Conservation (phyloP, 2,113 vertebrate species). For the Mixornis gularis region DNA sequence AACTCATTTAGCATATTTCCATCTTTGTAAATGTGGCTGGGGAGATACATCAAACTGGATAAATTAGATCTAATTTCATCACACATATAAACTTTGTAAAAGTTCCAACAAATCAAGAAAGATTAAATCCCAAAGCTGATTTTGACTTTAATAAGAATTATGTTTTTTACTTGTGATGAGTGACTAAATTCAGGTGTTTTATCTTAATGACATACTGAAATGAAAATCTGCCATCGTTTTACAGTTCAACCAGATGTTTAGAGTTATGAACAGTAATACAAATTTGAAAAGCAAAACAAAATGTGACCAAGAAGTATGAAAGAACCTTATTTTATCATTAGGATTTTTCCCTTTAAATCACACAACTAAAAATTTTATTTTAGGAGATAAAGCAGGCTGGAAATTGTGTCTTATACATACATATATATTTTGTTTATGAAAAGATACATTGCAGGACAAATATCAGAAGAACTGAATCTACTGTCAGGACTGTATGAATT, state of each 20-base stretch:
- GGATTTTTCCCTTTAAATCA: not conserved
- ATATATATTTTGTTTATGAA: not conserved
- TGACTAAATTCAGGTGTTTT: not conserved
- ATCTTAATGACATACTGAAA: not conserved
- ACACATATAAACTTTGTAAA: not conserved
- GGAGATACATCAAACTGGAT: slow-evolving; percentile 31
- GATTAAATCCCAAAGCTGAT: not conserved
- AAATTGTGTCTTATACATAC: not conserved
- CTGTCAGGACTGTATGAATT: not conserved
- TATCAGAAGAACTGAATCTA: not conserved
- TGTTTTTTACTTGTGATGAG: not conserved
- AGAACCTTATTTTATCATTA: not conserved
- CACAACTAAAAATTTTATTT: not conserved
- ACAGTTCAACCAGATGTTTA: not conserved
- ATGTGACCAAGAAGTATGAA: not conserved
- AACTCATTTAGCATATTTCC: slow-evolving; percentile 37
- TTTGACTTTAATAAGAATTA: not conserved
- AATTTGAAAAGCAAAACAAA: not conserved
- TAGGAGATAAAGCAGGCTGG: not conserved
- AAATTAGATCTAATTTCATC: slow-evolving; percentile 54
- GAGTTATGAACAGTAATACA: not conserved
- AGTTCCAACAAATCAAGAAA: slow-evolving; percentile 12
- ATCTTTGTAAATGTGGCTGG: slow-evolving; percentile 36
- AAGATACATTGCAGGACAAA: accelerated
- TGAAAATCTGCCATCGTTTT: not conserved